These are phyloP conservation scores for Myodes glareolus DNA, from an alignment of 2,113 vertebrate genomes.

Conservation along the genomic window DNA sequence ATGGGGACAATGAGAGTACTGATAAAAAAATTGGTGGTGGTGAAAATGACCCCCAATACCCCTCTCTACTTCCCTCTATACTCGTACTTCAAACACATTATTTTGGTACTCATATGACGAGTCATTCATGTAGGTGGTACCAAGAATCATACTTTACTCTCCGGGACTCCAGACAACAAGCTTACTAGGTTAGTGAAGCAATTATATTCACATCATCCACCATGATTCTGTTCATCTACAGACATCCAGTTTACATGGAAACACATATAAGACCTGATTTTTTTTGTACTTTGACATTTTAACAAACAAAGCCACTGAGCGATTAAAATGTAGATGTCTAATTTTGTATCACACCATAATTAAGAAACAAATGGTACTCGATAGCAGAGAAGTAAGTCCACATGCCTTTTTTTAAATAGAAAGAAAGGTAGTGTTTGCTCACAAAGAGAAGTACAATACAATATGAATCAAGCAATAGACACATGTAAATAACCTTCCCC, in stretches of 20 bases:
- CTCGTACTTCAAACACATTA: background rate
- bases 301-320: background rate
- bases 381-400: background rate
- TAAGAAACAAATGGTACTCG: background rate
- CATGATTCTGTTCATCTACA: background rate
- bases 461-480: constrained; percentile 2
- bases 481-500: background rate
- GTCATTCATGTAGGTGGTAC: background rate
- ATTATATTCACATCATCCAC: rapidly evolving
- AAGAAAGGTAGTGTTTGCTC: background rate
- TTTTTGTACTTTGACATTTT: constrained; percentile 1
- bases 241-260: background rate
- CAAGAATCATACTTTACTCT: background rate
- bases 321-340: background rate
- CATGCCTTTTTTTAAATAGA: background rate
- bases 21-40: background rate
- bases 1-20: too few species aligned
- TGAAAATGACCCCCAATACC: background rate
- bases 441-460: background rate
- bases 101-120: background rate
- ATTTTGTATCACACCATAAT: background rate
- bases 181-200: background rate
- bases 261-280: background rate
- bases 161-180: background rate
- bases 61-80: too few species aligned